Base-by-base conservation (phyloP, 2,888 invertebrate species). In the Seira musarum region DNA sequence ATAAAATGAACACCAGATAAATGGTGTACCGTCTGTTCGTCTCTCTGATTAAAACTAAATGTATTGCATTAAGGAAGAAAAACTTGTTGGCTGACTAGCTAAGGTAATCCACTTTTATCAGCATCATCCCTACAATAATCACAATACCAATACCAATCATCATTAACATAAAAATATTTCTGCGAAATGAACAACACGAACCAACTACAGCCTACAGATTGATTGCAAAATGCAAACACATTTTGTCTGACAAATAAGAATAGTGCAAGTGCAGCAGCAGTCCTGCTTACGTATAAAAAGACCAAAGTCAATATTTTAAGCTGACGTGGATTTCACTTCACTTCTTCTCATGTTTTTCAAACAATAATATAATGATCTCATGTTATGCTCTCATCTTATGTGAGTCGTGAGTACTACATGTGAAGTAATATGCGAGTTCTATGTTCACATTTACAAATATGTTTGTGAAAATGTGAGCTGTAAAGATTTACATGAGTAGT, bases 271-370 rank as follows among this genome's bases (percentile, higher is more conserved):
- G 13, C 13, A 40, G 40, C 40, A 40, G n/a, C n/a, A n/a, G n/a
- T n/a, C n/a, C n/a, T n/a, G n/a, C n/a, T n/a, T n/a, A n/a, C n/a
- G n/a, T n/a, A n/a, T n/a, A n/a, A n/a, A n/a, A n/a, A n/a, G n/a
- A 8, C 13, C 40, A 13, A 40, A 40, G 19, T 24, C n/a, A 15
- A 24, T 25, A 63, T 13, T 24, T 63, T 24, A 63, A 22, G 63
- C 63, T 63, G 65, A 65, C 65, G 65, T 65, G 65, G 65, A 65
- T 40, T 19, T 30, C n/a, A 3, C 17, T 35, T n/a, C 6, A 2
- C 21, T 60, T 60, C 60, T 2, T 3, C 60, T 24, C 10, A 15
- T 19, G 61, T 46, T 13, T n/a, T n/a, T n/a, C n/a, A n/a, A n/a
- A n/a, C n/a, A n/a, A n/a, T n/a, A n/a, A n/a, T n/a, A n/a, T n/a